Base-by-base conservation (phyloP, 2,113 vertebrate genomes). In the Calidris pygmaea region DNA sequence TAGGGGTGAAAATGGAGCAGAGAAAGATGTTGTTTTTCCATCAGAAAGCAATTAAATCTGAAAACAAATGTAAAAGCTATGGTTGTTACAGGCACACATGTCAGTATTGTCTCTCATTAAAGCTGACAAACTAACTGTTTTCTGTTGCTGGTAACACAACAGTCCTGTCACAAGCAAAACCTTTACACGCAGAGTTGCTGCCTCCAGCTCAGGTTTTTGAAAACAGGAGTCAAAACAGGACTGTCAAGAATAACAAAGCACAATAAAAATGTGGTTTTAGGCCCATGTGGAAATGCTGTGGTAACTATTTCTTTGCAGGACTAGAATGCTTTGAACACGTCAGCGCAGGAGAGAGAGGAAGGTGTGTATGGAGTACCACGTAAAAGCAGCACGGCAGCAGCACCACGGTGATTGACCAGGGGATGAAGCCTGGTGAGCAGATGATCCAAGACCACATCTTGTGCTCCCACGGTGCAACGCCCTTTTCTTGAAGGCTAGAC, bases 281-380 rank as follows among this genome's bases (percentile, higher is more conserved):
- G 41, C 20, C 17, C 0, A 0, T 5, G 21, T 45, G 55, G 37
- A 63, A 88, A 65, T 59, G 35, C 12, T 29, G 7, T 53, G 26
- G 32, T 47, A 76, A 53, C 10, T 14, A 34, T 56, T n/a, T 56
- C 2, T 56, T 27, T 67, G 32, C 62, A 63, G 41, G 12, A 15
- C 18, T 43, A 2, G 3, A 41, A 21, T 0, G 2, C 26, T 63
- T 43, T 32, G 48, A 29, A 43, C 0, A 0, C 6, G 16, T 45
- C 39, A 37, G 27, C 12, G 11, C 0, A 48, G 30, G 32, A 59
- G n/a, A n/a, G 20, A 39, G 18, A 39, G 45, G 18, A 47, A 59
- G 77, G 43, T 15, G 12, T 2, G 13, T 5, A 7, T 2, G 50
- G 27, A 29, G 22, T 29, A 35, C 22, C n/a, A 20, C 1, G 0